A percentile compares a stretch with the other conserved stretches of the same genome.
Conservation (phyloP, 1,140 invertebrate species). For the Tetramorium parvispinum region DNA sequence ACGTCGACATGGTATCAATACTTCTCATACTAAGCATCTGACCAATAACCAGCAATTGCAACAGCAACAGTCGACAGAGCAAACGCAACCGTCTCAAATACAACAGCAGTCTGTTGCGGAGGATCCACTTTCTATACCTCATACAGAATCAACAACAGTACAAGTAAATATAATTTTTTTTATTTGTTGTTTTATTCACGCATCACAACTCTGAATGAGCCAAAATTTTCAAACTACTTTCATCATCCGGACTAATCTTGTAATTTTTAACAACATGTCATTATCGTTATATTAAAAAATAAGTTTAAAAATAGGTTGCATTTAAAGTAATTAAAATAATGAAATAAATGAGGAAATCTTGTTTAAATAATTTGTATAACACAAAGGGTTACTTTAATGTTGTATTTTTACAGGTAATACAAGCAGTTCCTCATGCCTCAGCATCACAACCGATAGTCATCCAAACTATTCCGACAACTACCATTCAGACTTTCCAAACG, state of each 20-base stretch:
- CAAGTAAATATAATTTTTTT: constrained; percentile 78
- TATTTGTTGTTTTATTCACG: background rate
- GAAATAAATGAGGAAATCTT: background rate
- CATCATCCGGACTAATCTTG: background rate
- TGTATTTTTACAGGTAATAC: constrained; percentile 79
- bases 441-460: constrained; percentile 81
- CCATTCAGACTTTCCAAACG: constrained; percentile 79
- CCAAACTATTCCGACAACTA: constrained; percentile 79
- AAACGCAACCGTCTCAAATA: constrained; percentile 66
- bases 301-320: background rate
- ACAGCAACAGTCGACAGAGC: constrained; percentile 68
- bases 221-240: background rate
- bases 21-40: constrained; percentile 82
- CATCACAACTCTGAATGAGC: background rate
- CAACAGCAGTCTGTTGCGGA: constrained; percentile 46
- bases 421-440: constrained; percentile 77
- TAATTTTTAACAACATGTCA: background rate
- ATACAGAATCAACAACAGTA: constrained; percentile 74
- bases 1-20: constrained; percentile 88
- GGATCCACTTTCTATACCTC: constrained; percentile 69
- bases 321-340: background rate
- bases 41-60: constrained; percentile 75
- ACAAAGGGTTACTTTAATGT: background rate
- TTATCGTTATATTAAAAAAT: background rate
- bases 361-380: background rate